These are phyloP conservation scores for Sisyra nigra DNA, from an alignment of 2,888 invertebrate genomes.

Conservation along the genomic window DNA sequence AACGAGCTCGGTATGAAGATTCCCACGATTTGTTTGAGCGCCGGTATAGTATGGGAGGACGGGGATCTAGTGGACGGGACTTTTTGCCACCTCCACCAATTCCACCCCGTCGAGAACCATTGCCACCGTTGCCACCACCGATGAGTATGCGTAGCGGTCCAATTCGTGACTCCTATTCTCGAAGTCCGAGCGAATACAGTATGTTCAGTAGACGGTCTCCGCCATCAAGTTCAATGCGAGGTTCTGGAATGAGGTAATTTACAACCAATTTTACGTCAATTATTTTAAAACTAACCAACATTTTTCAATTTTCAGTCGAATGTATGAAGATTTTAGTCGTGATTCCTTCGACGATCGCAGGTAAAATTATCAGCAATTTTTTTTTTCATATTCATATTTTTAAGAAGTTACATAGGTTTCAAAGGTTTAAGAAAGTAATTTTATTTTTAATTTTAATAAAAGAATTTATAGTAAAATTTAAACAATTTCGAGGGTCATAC, in stretches of 20 bases:
- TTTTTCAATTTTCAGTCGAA: conserved; percentile 29
- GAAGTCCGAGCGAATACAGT: conserved; percentile 44
- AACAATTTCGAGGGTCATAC: too few relatives aligned
- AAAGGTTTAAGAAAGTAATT: too few relatives aligned
- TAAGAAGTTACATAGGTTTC: too few relatives aligned
- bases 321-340: conserved; percentile 78
- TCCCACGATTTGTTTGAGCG: conserved; percentile 68
- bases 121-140: conserved; percentile 60
- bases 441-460: too few relatives aligned
- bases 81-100: conserved; percentile 61
- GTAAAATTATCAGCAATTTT: conserved; percentile 27
- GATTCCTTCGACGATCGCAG: conserved; percentile 78
- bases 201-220: conserved; percentile 76
- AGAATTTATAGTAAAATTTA: too few relatives aligned
- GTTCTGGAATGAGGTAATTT: conserved; percentile 20
- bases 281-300: conserved; percentile 7
- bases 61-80: conserved; percentile 38
- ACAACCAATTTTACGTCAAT: not conserved
- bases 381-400: too few relatives aligned
- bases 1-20: conserved; percentile 56
- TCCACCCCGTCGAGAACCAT: conserved; percentile 52
- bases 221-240: conserved; percentile 28
- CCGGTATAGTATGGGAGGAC: conserved; percentile 49
- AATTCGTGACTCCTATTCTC: conserved; percentile 47
- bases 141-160: conserved; percentile 42